These are phyloP conservation scores for Cherax destructor DNA, from an alignment of 1,140 invertebrate genomes.

Conservation along the genomic window DNA sequence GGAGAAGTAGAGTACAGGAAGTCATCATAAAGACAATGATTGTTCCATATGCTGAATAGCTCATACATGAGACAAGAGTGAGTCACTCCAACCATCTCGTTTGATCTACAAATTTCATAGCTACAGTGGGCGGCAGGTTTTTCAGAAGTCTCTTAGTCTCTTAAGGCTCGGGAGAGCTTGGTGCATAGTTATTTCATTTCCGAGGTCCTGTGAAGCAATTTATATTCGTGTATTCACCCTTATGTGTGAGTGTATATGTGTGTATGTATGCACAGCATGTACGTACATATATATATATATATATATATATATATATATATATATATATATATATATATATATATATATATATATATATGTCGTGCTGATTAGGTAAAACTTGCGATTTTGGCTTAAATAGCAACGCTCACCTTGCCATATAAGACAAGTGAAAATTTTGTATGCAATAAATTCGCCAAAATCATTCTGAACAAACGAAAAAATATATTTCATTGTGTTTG, in stretches of 20 bases:
- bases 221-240: not conserved
- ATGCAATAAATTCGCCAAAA: no score
- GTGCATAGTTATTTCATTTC: not conserved
- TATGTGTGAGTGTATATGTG: not conserved
- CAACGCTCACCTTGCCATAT: no score
- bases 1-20: no score
- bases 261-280: not conserved
- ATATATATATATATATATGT: conserved; percentile 20
- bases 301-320: not conserved
- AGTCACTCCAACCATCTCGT: not conserved
- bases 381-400: no score
- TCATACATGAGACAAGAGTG: no score
- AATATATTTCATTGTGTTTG: no score
- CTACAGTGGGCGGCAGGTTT: no score
- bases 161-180: not conserved
- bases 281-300: not conserved
- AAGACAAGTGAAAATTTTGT: no score
- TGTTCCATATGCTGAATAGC: no score
- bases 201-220: not conserved
- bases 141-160: not conserved
- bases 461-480: no score
- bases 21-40: no score
- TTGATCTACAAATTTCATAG: not conserved
- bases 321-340: not conserved
- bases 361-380: no score